These are phyloP conservation scores for Dreissena polymorpha DNA, from an alignment of 1,140 invertebrate species.

Conservation along the genomic window DNA sequence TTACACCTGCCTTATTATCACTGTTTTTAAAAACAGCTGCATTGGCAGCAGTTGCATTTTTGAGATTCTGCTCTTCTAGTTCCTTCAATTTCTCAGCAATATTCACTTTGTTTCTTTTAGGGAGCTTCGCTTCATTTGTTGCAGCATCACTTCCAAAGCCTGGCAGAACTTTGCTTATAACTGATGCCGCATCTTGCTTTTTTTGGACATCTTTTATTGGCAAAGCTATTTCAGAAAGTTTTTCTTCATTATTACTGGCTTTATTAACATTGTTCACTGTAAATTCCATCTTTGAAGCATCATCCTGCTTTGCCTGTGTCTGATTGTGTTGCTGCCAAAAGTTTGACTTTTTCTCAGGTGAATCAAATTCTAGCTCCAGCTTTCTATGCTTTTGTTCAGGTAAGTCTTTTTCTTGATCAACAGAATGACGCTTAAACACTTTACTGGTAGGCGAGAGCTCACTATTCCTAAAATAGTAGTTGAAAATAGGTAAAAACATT, in stretches of 20 bases:
- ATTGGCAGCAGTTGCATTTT: conserved; percentile 2
- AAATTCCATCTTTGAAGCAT: conserved; percentile 1
- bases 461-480: conserved; percentile 49
- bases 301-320: conserved; percentile 48
- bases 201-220: not conserved
- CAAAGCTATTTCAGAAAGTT: not conserved
- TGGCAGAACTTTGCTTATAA: too few species aligned
- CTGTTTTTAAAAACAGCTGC: not conserved
- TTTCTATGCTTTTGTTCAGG: conserved; percentile 38
- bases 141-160: not conserved
- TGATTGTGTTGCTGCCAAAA: conserved; percentile 58
- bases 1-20: conserved; percentile 3
- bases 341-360: conserved; percentile 34
- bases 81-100: conserved; percentile 53
- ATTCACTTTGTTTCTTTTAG: conserved; percentile 11
- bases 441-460: conserved; percentile 71
- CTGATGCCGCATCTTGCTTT: too few species aligned
- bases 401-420: conserved; percentile 22
- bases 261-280: too few species aligned
- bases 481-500: too few species aligned
- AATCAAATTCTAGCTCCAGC: conserved; percentile 4
- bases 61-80: conserved; percentile 46
- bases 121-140: conserved; percentile 2
- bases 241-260: not conserved
- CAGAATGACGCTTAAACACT: conserved; percentile 54